Percentiles rank a stretch among this genome's conserved stretches.
These are phyloP conservation scores for Clytia hemisphaerica DNA, from an alignment of 30 jellyfish, hydroid and myxozoan genomes.

Conservation along the genomic window DNA sequence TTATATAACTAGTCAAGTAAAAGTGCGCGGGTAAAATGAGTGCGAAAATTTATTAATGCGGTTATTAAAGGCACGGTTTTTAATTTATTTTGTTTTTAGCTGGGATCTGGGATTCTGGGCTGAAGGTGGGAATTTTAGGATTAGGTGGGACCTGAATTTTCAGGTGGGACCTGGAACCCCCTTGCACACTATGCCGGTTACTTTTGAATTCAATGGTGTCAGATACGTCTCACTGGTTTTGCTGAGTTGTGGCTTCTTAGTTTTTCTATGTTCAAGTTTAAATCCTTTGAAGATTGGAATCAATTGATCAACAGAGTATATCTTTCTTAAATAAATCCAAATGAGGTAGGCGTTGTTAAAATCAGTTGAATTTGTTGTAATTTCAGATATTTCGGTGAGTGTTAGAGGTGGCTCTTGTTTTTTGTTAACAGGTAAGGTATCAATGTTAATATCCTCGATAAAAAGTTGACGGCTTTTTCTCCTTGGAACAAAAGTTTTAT, in stretches of 20 bases:
- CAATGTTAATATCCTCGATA: background rate
- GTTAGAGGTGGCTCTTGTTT: background rate
- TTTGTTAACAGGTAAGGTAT: background rate
- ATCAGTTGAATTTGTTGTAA: background rate
- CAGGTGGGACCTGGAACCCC: no score
- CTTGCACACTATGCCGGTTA: no score
- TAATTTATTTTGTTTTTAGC: no score
- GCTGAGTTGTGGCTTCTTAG: background rate
- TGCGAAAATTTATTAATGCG: no score
- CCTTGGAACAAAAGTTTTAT: background rate
- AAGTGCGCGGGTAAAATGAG: no score
- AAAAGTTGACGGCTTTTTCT: background rate
- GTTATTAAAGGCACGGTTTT: no score
- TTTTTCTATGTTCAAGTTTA: background rate
- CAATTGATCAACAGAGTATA: background rate
- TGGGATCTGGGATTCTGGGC: no score
- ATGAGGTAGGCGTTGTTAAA: background rate
- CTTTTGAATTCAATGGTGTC: constrained; percentile 39
- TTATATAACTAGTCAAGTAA: no score
- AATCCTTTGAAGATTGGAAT: background rate
- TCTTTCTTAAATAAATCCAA: background rate
- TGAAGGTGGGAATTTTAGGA: no score
- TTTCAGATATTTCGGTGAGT: no score
- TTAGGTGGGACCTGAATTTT: no score
- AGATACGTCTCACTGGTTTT: constrained; percentile 19